Percentiles rank a stretch among this genome's conserved stretches.
Evolutionary conservation across 2,797 vertebrate species (phyloP).

Genomic region (Arctocebus calabarensis): DNA sequence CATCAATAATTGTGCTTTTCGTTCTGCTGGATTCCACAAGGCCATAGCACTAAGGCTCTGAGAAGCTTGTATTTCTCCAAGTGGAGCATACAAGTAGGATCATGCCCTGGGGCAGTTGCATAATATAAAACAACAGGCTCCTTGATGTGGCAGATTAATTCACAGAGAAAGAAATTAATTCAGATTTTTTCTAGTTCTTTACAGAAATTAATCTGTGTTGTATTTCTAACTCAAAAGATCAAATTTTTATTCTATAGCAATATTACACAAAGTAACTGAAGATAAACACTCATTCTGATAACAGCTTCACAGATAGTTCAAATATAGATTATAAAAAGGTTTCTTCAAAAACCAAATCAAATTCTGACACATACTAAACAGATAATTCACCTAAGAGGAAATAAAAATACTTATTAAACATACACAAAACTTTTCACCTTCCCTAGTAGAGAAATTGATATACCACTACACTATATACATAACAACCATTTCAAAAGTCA

Average conservation of each 20-base stretch:
- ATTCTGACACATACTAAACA: not conserved
- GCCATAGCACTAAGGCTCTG: not conserved
- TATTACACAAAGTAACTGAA: not conserved
- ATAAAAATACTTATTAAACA: not conserved
- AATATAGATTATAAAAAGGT: not conserved
- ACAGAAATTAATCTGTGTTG: not conserved
- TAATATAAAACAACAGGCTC: not conserved
- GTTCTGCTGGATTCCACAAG: not conserved
- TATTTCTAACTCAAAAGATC: not conserved
- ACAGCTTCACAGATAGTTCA: not conserved
- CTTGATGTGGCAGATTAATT: not conserved
- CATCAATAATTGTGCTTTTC: not conserved
- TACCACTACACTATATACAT: not conserved
- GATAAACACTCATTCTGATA: not conserved
- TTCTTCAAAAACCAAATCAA: not conserved
- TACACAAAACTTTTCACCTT: not conserved
- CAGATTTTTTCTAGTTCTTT: constrained; percentile 4
- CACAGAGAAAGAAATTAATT: constrained; percentile 1
- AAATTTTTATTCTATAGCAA: not conserved
- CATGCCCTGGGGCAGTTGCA: not conserved
- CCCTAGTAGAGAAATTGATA: not conserved
- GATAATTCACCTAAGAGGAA: not conserved
- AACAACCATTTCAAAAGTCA: not conserved
- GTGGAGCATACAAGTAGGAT: not conserved
- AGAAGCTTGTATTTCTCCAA: not conserved